Evolutionary conservation across 2,113 vertebrate genomes (phyloP), one percentile per base, ranked within the genome.

Genomic region (Zapornia atra): DNA sequence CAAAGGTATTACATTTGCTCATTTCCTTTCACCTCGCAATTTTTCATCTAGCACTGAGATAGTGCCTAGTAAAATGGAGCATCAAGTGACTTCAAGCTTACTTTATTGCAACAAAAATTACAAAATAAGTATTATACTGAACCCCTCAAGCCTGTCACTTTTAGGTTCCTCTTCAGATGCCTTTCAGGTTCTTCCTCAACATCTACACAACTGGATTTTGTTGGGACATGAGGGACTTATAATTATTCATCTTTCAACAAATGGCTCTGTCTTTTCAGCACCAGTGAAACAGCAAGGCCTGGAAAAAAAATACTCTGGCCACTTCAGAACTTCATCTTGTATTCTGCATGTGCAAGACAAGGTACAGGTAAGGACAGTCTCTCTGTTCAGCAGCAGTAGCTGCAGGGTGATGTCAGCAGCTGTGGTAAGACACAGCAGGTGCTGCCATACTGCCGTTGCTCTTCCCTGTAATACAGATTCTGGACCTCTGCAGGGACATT

Each of bases 381-480:
- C 53, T 40, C n/a, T 24, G 2, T 9, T 51, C 70, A 61, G 46
- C 4, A 63, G 57, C 48, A 86, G 72, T 59, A 79, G 66, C 65
- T 64, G 86, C 46, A 64, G 59, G 66, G 63, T 25, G 38, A 44
- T 44, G 36, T 18, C 24, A 44, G 20, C 36, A 76, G 57, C 44
- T 33, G 54, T 51, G 18, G 16, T 64, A 69, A 64, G 38, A 28
- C 68, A 63, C 14, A 38, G 68, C 54, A 83, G 29, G 50, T 14
- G 9, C 1, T 65, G 42, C 33, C 60, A 5, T 15, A 24, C 26
- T 68, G 61, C 61, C 11, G 10, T 51, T 50, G 79, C 76, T 80
- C 75, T 71, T 68, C 19, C 48, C 21, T 1, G 1, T 12, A 26
- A 68, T 13, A 28, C 0, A 2, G 28, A 71, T n/a, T n/a, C 57